These are phyloP conservation scores for Venustoraphidia nigricollis DNA, from an alignment of 2,888 invertebrate species.

Conservation along the genomic window DNA sequence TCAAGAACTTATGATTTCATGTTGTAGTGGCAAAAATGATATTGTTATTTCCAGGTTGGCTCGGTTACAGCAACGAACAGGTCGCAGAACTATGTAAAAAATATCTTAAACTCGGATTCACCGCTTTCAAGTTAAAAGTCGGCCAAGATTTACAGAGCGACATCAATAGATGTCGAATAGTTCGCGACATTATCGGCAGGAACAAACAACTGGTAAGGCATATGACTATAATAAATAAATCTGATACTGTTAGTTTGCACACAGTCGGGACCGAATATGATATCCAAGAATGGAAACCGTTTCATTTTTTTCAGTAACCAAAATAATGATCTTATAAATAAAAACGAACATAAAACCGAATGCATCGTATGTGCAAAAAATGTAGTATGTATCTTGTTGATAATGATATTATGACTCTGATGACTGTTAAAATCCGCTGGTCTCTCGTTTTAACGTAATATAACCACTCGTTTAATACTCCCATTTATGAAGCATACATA, in stretches of 20 bases:
- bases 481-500: too few relatives aligned
- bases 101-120: constrained; percentile 60
- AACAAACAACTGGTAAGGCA: constrained; percentile 51
- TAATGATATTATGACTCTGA: too few relatives aligned
- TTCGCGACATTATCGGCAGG: constrained; percentile 61
- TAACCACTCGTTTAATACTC: too few relatives aligned
- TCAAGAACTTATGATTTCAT: neutral
- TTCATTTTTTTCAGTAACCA: neutral
- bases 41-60: constrained; percentile 47
- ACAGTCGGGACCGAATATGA: neutral
- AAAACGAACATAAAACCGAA: too few relatives aligned
- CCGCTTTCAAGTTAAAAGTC: constrained; percentile 82
- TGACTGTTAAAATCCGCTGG: too few relatives aligned
- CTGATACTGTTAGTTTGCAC: too few relatives aligned
- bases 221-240: neutral
- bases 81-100: constrained; percentile 53
- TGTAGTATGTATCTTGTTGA: too few relatives aligned
- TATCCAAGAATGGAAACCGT: neutral
- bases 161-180: constrained; percentile 49
- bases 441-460: too few relatives aligned
- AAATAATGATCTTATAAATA: too few relatives aligned
- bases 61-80: constrained; percentile 69
- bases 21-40: constrained; percentile 4
- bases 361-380: too few relatives aligned
- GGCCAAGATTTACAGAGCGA: constrained; percentile 67